Conservation (phyloP, 2,113 vertebrate genomes). For the Sylvietta virens region DNA sequence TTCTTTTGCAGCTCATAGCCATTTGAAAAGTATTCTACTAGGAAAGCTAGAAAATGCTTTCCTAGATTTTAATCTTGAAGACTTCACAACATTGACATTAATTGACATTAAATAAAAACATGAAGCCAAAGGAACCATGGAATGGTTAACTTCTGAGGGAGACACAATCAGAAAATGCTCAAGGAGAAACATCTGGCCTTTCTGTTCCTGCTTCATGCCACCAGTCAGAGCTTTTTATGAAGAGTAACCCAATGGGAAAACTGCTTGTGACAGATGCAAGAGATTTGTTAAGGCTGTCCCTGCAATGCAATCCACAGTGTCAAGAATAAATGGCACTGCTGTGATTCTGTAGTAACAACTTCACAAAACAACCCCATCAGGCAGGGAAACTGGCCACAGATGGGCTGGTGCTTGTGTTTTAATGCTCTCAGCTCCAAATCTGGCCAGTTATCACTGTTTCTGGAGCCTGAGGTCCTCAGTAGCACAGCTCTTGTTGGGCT, state of each 20-base stretch:
- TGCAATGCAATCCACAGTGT: not conserved
- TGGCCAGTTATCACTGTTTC: not conserved
- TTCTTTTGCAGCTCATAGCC: not conserved
- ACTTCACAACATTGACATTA: not conserved
- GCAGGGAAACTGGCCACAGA: not conserved
- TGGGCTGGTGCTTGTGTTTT: not conserved
- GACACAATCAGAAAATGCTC: not conserved
- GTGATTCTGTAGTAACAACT: not conserved
- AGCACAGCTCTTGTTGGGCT: not conserved
- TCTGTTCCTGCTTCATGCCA: not conserved
- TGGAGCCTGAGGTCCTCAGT: not conserved
- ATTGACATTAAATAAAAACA: not conserved
- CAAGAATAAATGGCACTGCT: not conserved
- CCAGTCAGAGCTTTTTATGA: not conserved
- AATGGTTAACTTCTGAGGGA: not conserved
- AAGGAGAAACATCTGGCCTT: not conserved
- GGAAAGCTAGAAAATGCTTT: not conserved
- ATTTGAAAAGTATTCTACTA: not conserved
- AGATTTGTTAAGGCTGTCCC: not conserved
- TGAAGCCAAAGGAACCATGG: not conserved
- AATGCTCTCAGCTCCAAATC: not conserved
- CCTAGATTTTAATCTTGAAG: not conserved
- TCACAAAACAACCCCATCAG: not conserved
- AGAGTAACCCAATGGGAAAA: not conserved
- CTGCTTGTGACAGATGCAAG: not conserved